These are phyloP conservation scores for Drosophila malerkotliana DNA, from an alignment of 1,140 invertebrate species.

Conservation along the genomic window DNA sequence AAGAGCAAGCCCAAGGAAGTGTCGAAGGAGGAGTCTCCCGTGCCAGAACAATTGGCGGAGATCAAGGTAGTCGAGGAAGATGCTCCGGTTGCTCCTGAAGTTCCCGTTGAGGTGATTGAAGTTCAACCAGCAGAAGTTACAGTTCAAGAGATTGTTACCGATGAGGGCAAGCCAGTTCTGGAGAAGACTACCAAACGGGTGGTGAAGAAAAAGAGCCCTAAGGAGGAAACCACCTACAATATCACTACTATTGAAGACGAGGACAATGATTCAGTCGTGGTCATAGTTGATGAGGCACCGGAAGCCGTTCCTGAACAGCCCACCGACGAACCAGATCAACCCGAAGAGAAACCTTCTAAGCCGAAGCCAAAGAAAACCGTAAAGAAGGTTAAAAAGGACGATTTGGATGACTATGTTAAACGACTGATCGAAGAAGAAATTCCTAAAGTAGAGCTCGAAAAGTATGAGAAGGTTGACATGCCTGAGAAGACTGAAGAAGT, in stretches of 20 bases:
- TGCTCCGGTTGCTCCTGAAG: constrained; percentile 20
- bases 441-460: constrained; percentile 68
- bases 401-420: constrained; percentile 69
- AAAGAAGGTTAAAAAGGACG: constrained; percentile 70
- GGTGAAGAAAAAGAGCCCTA: constrained; percentile 80
- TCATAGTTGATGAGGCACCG: constrained; percentile 71
- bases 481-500: constrained; percentile 49
- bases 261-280: constrained; percentile 69
- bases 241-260: constrained; percentile 84
- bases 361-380: constrained; percentile 74
- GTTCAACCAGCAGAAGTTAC: constrained; percentile 64
- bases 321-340: constrained; percentile 56
- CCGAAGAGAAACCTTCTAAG: constrained; percentile 61
- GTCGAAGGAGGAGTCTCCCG: constrained; percentile 10
- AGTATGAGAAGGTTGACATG: constrained; percentile 74
- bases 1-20: constrained; percentile 42
- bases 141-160: constrained; percentile 58
- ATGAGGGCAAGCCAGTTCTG: constrained; percentile 69
- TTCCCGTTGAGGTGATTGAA: constrained; percentile 63
- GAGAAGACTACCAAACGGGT: constrained; percentile 82
- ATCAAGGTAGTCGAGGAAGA: constrained; percentile 62
- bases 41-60: constrained; percentile 43
- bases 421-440: constrained; percentile 72
- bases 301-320: constrained; percentile 19
- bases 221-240: constrained; percentile 82